Conservation (phyloP, 1,140 invertebrate species). For the Heliconius congener region DNA sequence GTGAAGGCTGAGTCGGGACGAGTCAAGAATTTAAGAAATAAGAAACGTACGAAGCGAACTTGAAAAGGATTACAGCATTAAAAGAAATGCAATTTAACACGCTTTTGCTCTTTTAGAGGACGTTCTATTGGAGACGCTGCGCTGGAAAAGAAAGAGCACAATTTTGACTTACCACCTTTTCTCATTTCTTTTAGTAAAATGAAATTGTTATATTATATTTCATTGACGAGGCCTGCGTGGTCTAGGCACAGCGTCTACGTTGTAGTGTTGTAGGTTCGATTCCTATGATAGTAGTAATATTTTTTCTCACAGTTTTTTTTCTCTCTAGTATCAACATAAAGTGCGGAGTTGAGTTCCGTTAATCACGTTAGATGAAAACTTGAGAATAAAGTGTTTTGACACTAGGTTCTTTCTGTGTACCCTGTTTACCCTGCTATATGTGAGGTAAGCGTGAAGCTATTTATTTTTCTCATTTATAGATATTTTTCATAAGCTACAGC, state of each 20-base stretch:
- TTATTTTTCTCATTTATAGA: no score
- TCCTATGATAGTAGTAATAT: no score
- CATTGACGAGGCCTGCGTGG: not conserved
- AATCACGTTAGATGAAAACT: no score
- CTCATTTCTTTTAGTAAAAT: not conserved
- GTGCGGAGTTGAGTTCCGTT: no score
- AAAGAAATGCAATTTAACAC: conserved; percentile 31
- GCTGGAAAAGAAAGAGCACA: not conserved
- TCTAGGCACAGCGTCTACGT: not conserved
- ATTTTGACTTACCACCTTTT: not conserved
- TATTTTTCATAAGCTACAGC: no score
- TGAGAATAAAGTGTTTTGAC: no score
- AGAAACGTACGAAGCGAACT: conserved; percentile 20
- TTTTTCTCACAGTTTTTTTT: no score
- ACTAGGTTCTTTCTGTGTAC: no score
- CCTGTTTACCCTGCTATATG: no score
- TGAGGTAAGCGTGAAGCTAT: no score
- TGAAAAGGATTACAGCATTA: conserved; percentile 25
- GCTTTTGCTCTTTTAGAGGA: conserved; percentile 15
- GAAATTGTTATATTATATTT: not conserved
- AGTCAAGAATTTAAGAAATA: conserved; percentile 16
- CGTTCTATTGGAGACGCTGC: conserved; percentile 10
- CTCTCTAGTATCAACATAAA: no score
- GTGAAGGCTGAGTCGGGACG: not conserved
- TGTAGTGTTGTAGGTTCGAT: not conserved